phyloP scores from a whole-genome alignment of 1,140 invertebrate genomes.

The Tetragonula clypearis region DNA sequence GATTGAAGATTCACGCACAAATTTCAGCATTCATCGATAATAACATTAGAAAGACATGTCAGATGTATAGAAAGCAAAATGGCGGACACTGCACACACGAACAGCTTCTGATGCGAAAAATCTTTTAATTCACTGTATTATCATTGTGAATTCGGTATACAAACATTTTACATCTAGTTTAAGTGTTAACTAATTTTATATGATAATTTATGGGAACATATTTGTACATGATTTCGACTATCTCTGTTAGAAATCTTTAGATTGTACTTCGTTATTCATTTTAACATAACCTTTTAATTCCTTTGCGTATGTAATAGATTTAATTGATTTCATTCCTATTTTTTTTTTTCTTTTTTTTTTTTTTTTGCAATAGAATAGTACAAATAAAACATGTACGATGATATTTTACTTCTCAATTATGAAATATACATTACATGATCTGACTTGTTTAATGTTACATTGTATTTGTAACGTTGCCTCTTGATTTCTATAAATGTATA shows the following conservation, averaged over 20 bases:
- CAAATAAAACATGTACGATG: background rate
- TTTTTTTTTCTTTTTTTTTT: background rate
- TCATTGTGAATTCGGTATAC: constrained; percentile 22
- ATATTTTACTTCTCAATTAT: background rate
- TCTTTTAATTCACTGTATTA: constrained; percentile 51
- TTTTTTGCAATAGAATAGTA: background rate
- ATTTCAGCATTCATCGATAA: constrained; percentile 76
- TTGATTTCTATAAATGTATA: constrained; percentile 1
- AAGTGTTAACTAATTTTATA: constrained; percentile 37
- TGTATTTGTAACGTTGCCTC: background rate
- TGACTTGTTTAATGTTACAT: background rate
- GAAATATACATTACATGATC: background rate
- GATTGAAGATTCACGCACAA: constrained; percentile 53
- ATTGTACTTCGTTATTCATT: constrained; percentile 15
- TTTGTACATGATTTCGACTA: constrained; percentile 11
- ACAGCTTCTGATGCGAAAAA: constrained; percentile 54
- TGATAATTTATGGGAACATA: constrained; percentile 11
- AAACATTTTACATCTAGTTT: constrained; percentile 13
- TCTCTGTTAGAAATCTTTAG: background rate
- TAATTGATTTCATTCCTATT: constrained; percentile 12
- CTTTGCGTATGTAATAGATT: background rate
- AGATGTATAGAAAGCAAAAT: constrained; percentile 74
- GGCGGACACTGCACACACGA: constrained; percentile 65
- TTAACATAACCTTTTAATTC: constrained; percentile 55
- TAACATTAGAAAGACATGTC: constrained; percentile 80